Evolutionary conservation across 1,140 invertebrate species (phyloP).

Genomic region (Magallana ariakensis): DNA sequence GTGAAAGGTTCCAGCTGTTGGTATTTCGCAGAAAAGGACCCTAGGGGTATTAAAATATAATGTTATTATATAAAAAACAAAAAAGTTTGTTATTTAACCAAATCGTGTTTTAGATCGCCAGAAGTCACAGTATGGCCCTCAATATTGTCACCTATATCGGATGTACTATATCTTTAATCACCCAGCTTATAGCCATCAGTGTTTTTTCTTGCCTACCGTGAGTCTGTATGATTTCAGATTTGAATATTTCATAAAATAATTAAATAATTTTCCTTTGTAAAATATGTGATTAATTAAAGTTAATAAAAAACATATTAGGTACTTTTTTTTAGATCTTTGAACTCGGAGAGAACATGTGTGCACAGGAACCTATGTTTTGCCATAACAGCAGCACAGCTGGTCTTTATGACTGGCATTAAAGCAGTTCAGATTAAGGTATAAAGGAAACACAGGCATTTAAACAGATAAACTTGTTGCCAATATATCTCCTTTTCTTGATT

Average conservation of each 20-base stretch:
- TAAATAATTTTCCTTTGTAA: not conserved
- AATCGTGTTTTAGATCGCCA: conserved; percentile 61
- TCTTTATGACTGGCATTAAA: conserved; percentile 68
- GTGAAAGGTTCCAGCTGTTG: no score
- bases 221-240: conserved; percentile 32
- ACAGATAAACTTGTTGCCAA: no score
- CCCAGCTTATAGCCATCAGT: conserved; percentile 68
- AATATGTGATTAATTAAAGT: no score
- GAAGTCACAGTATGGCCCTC: conserved; percentile 58
- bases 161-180: conserved; percentile 68
- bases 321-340: conserved; percentile 63
- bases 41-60: no score
- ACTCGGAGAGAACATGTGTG: conserved; percentile 71
- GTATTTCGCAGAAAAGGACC: no score
- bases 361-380: conserved; percentile 72
- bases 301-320: not conserved
- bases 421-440: conserved; percentile 66
- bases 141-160: conserved; percentile 74
- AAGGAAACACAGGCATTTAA: not conserved
- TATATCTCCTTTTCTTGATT: no score
- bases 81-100: no score
- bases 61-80: no score
- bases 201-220: conserved; percentile 73
- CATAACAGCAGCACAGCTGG: conserved; percentile 66
- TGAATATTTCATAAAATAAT: not conserved